These are phyloP conservation scores for Pristis pectinata DNA, from an alignment of 2,797 vertebrate species.

Conservation along the genomic window DNA sequence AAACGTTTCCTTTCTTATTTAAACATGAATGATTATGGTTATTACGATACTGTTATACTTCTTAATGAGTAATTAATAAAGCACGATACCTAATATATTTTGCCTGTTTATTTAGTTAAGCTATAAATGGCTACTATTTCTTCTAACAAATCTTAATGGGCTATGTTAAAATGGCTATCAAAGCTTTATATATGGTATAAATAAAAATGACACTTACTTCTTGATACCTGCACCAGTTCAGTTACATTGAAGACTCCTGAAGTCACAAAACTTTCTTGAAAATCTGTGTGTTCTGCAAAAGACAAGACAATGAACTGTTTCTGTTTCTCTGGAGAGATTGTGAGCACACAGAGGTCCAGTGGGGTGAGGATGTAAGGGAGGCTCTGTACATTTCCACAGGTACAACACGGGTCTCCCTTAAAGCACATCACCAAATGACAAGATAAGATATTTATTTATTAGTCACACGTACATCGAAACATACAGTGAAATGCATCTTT, in stretches of 20 bases:
- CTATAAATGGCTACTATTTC: not conserved
- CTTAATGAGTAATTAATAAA: no score
- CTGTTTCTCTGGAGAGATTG: not conserved
- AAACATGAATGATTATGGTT: not conserved
- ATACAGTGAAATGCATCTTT: no score
- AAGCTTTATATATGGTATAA: not conserved
- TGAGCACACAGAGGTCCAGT: not conserved
- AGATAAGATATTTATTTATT: no score
- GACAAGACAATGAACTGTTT: not conserved
- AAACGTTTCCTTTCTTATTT: not conserved
- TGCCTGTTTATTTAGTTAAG: no score
- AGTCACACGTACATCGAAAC: no score
- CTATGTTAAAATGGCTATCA: not conserved
- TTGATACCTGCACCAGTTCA: slow-evolving; percentile 91
- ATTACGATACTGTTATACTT: not conserved
- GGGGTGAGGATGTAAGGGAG: not conserved
- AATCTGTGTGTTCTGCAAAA: slow-evolving; percentile 80
- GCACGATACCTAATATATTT: not conserved
- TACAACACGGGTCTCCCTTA: not conserved
- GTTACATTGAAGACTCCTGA: slow-evolving; percentile 96
- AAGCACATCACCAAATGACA: not conserved
- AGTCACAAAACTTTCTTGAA: slow-evolving; percentile 92
- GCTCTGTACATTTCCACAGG: not conserved
- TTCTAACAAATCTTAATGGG: not conserved
- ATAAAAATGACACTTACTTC: slow-evolving; percentile 71